phyloP scores from a whole-genome alignment of 2,113 vertebrate species.

The Haemorhous mexicanus region DNA sequence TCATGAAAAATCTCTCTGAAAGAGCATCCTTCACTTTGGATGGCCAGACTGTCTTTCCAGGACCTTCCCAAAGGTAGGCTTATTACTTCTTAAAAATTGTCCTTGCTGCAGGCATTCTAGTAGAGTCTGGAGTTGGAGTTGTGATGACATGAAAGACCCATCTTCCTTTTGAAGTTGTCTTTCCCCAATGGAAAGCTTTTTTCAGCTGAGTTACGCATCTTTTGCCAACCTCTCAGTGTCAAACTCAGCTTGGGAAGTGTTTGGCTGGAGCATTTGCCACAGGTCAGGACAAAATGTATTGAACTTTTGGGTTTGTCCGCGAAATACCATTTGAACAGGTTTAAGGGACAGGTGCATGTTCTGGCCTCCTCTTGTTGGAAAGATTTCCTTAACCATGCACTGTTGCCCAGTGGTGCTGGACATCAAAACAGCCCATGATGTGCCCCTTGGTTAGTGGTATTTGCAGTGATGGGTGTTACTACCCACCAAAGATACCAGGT shows the following conservation, averaged over 20 bases:
- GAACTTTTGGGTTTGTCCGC: not conserved
- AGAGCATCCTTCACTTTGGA: not conserved
- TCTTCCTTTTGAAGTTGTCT: not conserved
- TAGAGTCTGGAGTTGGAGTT: not conserved
- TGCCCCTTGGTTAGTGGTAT: not conserved
- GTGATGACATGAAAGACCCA: not conserved
- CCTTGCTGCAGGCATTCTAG: not conserved
- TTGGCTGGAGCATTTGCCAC: not conserved
- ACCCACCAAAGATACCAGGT: not conserved
- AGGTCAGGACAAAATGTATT: not conserved
- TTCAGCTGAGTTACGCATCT: not conserved
- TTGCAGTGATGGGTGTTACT: not conserved
- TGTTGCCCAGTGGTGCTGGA: not conserved
- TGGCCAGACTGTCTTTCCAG: not conserved
- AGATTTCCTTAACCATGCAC: accelerated
- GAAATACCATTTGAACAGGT: not conserved
- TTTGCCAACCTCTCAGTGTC: not conserved
- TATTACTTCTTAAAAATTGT: not conserved
- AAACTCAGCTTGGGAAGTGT: not conserved
- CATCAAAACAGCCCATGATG: not conserved
- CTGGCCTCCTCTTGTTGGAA: not conserved
- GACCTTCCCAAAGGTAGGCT: not conserved
- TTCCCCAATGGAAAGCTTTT: not conserved
- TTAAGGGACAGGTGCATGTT: not conserved
- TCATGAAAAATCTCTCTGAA: not conserved